Conservation (phyloP, 2,888 invertebrate species). For the Eristalis intricaria region DNA sequence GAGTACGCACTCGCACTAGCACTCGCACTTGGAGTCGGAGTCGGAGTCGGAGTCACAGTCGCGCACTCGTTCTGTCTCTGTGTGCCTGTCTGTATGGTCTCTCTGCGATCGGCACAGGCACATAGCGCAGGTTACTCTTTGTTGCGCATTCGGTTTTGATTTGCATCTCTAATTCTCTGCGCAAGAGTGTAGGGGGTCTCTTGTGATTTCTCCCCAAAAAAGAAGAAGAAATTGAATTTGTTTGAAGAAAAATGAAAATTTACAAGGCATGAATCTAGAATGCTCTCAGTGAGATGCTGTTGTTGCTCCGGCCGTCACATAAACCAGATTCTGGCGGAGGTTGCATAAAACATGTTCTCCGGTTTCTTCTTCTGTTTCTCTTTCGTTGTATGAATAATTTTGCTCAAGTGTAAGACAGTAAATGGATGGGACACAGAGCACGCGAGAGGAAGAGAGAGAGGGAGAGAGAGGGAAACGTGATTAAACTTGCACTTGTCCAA, state of each 20-base stretch:
- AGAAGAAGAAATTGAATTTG: neutral
- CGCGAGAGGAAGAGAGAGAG: no score
- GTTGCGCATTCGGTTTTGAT: neutral
- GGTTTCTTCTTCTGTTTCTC: constrained; percentile 1
- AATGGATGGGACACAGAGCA: neutral
- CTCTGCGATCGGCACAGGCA: neutral
- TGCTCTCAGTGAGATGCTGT: neutral
- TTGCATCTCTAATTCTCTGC: neutral
- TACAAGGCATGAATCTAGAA: neutral
- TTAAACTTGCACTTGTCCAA: no score
- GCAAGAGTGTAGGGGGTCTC: neutral
- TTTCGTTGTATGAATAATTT: neutral
- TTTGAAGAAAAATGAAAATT: neutral
- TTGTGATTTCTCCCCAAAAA: neutral
- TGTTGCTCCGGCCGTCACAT: constrained; percentile 19
- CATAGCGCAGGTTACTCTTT: neutral
- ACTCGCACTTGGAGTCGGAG: no score
- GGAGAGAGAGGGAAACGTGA: no score
- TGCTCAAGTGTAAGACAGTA: neutral
- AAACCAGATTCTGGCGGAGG: constrained; percentile 56
- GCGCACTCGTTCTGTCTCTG: neutral
- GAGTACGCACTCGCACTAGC: no score
- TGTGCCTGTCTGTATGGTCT: neutral
- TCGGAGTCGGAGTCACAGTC: no score
- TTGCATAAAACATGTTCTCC: constrained; percentile 61